Evolutionary conservation across 2,888 invertebrate species (phyloP), one percentile per base, ranked within the genome.

Genomic region (Heliconius erato): DNA sequence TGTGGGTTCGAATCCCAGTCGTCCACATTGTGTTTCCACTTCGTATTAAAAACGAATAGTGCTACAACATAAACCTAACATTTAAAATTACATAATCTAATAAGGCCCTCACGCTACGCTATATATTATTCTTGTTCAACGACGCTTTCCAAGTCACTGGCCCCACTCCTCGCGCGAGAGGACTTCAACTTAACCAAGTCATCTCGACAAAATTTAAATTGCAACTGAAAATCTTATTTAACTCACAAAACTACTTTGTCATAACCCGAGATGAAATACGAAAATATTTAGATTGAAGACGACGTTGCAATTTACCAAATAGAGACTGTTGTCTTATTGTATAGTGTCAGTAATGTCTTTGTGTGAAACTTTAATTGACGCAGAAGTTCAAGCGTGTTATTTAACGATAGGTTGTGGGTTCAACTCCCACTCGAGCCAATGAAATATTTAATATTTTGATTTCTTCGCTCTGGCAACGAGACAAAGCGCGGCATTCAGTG

Each of bases 51-150:
- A 40, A 40, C 40, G 2, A 40, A 11, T 28, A 40, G 11, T 40
- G 40, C 40, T 40, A 9, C 0, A 40, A 40, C 40, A 40, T 40
- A 40, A 40, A 40, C 11, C 11, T 40, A 40, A 40, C 40, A 40
- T 59, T n/a, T 63, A n/a, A n/a, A 63, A 63, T n/a, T 12, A n/a
- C 23, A n/a, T 40, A 77, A 12, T n/a, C 14, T 19, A 76, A n/a
- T 49, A 49, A 26, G 40, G 35, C n/a, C 14, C 7, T 16, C 40
- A 40, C 40, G 40, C 79, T 40, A 80, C 78, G 49, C 78, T 80
- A 83, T 68, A 80, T 72, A 78, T 82, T 82, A 78, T 82, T 84
- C 65, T 81, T 79, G 14, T 49, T 79, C 77, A 77, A 82, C 78
- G 78, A 40, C 72, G 26, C 82, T 82, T 35, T 63, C 68, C 35